Percentiles rank a stretch among this genome's conserved stretches.
Evolutionary conservation across 2,113 vertebrate genomes (phyloP).

Genomic region (Ascaphus truei): DNA sequence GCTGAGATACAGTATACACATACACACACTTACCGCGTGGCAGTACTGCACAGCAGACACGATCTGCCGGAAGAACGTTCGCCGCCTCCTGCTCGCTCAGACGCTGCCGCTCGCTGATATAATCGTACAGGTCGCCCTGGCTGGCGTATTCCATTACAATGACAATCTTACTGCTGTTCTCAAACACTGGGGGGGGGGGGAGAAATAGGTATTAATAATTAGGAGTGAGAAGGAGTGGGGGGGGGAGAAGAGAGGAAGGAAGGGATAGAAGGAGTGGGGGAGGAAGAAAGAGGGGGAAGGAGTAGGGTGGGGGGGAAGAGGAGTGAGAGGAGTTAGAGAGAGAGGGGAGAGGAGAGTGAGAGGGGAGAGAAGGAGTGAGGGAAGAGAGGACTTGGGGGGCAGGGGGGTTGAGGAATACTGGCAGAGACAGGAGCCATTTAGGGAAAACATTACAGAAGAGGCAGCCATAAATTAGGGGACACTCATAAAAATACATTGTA

Average conservation of each 20-base stretch:
- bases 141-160: conserved; percentile 98
- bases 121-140: conserved; percentile 88
- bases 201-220: fast-evolving
- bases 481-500: no score
- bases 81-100: conserved; percentile 79
- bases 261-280: not conserved
- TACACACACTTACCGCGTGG: conserved; percentile 68
- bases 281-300: not conserved
- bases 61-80: conserved; percentile 90
- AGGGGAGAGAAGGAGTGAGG: no score
- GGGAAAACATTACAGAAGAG: no score
- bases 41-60: conserved; percentile 91
- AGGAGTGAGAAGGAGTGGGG: no score
- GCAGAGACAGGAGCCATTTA: no score
- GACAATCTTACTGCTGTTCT: conserved; percentile 94
- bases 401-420: no score
- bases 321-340: no score
- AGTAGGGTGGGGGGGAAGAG: not conserved
- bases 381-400: no score
- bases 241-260: not conserved
- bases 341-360: no score
- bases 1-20: not conserved
- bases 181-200: conserved; percentile 72
- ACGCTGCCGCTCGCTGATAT: conserved; percentile 77
- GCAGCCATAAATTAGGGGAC: no score